Percentiles rank a stretch among this genome's conserved stretches.
phyloP scores from a whole-genome alignment of 1,140 invertebrate species.

The Nomia melanderi region DNA sequence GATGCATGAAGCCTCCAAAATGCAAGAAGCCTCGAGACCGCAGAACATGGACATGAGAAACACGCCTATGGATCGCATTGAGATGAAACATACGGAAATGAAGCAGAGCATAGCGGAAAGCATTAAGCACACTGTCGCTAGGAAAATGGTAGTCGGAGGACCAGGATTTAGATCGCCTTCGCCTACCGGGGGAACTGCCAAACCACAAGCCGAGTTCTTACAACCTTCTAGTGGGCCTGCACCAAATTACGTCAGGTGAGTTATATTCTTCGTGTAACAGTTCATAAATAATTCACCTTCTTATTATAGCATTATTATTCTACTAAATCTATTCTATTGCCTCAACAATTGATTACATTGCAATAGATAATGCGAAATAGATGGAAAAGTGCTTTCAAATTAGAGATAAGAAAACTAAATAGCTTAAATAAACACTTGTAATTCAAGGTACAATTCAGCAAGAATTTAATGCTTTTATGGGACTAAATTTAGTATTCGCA shows the following conservation, averaged over 20 bases:
- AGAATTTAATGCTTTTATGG: too few species aligned
- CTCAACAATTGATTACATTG: too few species aligned
- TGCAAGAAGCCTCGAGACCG: conserved; percentile 48
- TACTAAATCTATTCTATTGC: too few species aligned
- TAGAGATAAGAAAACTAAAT: too few species aligned
- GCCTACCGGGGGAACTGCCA: conserved; percentile 63
- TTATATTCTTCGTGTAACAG: neutral
- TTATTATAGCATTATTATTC: too few species aligned
- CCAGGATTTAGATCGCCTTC: conserved; percentile 70
- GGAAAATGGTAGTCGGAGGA: conserved; percentile 77
- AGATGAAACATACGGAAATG: conserved; percentile 54
- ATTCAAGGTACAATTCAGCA: too few species aligned
- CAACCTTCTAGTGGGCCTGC: conserved; percentile 76
- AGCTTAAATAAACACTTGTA: too few species aligned
- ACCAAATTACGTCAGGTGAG: conserved; percentile 80
- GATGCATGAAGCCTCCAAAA: conserved; percentile 52
- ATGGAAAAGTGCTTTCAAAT: too few species aligned
- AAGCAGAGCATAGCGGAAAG: conserved; percentile 63
- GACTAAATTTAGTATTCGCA: too few species aligned
- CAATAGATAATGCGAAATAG: too few species aligned
- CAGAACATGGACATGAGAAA: conserved; percentile 55
- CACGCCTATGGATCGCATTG: conserved; percentile 51
- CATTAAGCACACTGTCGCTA: conserved; percentile 69
- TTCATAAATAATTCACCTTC: neutral
- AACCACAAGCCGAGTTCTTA: conserved; percentile 80